Evolutionary conservation across 2,113 vertebrate species (phyloP).

Genomic region (Rhegmatorhina hoffmannsi): DNA sequence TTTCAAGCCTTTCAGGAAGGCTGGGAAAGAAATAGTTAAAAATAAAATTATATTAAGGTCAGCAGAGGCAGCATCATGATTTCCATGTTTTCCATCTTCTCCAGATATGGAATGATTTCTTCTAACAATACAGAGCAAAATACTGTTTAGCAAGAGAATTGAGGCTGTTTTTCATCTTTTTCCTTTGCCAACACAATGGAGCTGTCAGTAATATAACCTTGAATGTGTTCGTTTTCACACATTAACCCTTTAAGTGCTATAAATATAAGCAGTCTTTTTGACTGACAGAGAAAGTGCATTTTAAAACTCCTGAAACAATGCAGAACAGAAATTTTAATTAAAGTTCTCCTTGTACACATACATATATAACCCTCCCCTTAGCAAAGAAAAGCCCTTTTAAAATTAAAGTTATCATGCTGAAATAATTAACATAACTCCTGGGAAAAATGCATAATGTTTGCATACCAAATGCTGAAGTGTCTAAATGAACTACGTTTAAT

Average conservation of each 20-base stretch:
- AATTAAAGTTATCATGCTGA: conserved; percentile 36
- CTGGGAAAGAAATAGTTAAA: not conserved
- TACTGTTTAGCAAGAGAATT: not conserved
- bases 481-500: conserved; percentile 35
- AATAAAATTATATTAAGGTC: not conserved
- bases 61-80: not conserved
- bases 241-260: conserved; percentile 4
- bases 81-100: not conserved
- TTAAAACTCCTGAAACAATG: conserved; percentile 29
- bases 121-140: not conserved
- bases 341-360: not conserved
- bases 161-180: conserved; percentile 12
- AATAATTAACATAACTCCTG: conserved; percentile 46
- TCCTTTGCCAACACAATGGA: not conserved
- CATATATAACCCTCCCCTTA: not conserved
- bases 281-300: not conserved
- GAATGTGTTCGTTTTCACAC: not conserved
- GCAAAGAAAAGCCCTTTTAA: conserved; percentile 3
- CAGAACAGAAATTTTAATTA: conserved; percentile 6
- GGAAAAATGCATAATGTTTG: conserved; percentile 42
- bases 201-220: not conserved
- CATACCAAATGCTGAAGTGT: conserved; percentile 39
- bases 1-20: not conserved
- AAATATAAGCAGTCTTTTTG: not conserved
- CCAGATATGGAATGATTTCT: not conserved